phyloP scores from a whole-genome alignment of 2,113 vertebrate genomes.

The Eleginops maclovinus region DNA sequence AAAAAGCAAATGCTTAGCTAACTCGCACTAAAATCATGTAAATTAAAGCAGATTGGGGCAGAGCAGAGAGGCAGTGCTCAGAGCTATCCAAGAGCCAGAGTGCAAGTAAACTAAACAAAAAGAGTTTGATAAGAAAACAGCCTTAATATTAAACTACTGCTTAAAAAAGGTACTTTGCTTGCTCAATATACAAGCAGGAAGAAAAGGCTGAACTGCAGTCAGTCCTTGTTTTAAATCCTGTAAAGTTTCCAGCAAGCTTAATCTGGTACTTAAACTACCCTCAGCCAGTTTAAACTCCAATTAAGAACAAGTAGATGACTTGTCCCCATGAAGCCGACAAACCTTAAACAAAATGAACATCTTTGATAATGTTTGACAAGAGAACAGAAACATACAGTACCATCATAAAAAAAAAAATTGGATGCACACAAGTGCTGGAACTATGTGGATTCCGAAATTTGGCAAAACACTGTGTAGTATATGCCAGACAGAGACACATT shows the following conservation, averaged over 20 bases:
- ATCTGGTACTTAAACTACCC: not conserved
- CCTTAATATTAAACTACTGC: not conserved
- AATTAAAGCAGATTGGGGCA: not conserved
- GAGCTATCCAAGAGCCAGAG: not conserved
- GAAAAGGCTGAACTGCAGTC: not conserved
- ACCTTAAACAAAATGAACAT: not conserved
- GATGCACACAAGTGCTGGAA: not conserved
- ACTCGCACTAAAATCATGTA: conserved; percentile 22
- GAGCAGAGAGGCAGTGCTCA: too few relatives aligned
- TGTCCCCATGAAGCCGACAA: not conserved
- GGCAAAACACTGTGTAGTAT: not conserved
- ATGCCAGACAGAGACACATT: not conserved
- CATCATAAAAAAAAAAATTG: not conserved
- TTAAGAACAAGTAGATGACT: not conserved
- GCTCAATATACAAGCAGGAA: not conserved
- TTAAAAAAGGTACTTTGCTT: not conserved
- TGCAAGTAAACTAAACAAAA: not conserved
- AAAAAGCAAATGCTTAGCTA: conserved; percentile 36
- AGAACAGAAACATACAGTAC: not conserved
- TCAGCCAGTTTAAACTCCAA: not conserved
- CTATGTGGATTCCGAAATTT: not conserved
- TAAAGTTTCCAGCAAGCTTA: not conserved
- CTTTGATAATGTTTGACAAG: not conserved
- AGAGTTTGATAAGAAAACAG: not conserved
- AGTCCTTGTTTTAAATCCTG: not conserved